Percentiles rank a stretch among this genome's conserved stretches.
Conservation (phyloP, 2,888 invertebrate genomes). For the Diarsia brunnea region DNA sequence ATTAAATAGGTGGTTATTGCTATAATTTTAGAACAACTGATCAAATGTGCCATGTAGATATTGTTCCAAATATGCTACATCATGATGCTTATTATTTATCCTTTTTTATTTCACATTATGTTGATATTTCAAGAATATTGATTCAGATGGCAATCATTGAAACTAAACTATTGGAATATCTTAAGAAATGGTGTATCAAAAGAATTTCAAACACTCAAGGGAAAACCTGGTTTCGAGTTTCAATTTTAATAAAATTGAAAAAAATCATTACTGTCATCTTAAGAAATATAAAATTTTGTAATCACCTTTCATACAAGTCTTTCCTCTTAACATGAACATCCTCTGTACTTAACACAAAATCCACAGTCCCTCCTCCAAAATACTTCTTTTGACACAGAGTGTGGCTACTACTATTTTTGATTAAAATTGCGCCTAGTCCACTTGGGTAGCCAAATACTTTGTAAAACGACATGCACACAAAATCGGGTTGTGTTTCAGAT, state of each 20-base stretch:
- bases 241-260: not conserved
- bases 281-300: not conserved
- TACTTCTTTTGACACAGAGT: conserved; percentile 93
- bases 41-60: conserved; percentile 18
- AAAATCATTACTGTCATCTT: not conserved
- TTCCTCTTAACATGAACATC: conserved; percentile 93
- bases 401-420: conserved; percentile 92
- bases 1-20: not conserved
- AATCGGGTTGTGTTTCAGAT: conserved; percentile 94
- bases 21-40: conserved; percentile 33
- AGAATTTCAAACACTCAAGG: not conserved
- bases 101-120: not conserved
- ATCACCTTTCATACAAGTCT: conserved; percentile 93
- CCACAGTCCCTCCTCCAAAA: conserved; percentile 98
- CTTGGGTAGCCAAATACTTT: conserved; percentile 99
- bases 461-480: conserved; percentile 98
- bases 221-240: too few relatives aligned
- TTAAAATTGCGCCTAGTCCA: conserved; percentile 97
- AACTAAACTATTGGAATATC: not conserved
- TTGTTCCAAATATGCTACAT: conserved; percentile 42
- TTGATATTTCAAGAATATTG: not conserved
- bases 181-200: not conserved
- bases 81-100: conserved; percentile 12
- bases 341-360: conserved; percentile 94
- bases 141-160: not conserved